A percentile compares a stretch with the other conserved stretches of the same genome.
phyloP scores from a whole-genome alignment of 1,140 invertebrate genomes.

The Rhopalosiphum maidis region DNA sequence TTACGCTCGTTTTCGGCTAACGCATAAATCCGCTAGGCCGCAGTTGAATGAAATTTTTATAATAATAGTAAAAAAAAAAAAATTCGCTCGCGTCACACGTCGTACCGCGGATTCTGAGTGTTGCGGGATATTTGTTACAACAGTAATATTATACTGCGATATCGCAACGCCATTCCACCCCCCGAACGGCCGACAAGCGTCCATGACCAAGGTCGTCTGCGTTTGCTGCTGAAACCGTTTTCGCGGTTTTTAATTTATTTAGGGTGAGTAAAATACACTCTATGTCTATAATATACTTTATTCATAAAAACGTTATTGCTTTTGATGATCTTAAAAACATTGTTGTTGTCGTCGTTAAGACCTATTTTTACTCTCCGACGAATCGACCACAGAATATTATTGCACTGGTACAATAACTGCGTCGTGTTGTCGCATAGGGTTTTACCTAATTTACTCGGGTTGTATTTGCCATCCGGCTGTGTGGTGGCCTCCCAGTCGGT shows the following conservation, averaged over 20 bases:
- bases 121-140: neutral
- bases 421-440: neutral
- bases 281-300: neutral
- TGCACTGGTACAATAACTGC: neutral
- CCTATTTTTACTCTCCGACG: too few species aligned
- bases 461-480: neutral
- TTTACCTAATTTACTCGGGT: neutral
- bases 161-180: neutral
- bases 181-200: neutral
- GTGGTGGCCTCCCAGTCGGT: neutral
- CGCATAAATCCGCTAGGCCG: neutral
- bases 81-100: neutral
- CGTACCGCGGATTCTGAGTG: neutral
- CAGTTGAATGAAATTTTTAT: neutral
- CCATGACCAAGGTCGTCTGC: constrained; percentile 18
- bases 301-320: neutral
- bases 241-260: neutral
- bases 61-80: neutral
- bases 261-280: constrained; percentile 17
- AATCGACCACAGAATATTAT: too few species aligned
- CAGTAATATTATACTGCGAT: neutral
- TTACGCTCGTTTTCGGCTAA: neutral
- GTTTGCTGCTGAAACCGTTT: neutral
- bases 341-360: neutral
- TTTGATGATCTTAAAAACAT: neutral